These are phyloP conservation scores for Sinopyrophorus schimmeli DNA, from an alignment of 2,888 invertebrate genomes.

Conservation along the genomic window DNA sequence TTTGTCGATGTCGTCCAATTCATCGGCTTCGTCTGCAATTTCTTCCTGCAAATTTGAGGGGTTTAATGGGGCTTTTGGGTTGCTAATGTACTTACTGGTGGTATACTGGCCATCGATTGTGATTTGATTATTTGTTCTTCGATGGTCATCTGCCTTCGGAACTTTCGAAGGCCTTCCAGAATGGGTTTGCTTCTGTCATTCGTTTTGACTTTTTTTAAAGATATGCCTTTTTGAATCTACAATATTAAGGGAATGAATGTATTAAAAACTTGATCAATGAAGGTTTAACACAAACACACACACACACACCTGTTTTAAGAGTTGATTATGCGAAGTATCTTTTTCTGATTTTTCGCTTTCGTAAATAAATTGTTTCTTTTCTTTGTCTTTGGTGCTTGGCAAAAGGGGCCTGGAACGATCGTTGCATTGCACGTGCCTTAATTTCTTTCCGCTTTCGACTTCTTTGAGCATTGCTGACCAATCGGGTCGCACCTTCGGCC, in stretches of 20 bases:
- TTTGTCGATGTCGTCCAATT: slow-evolving; percentile 89
- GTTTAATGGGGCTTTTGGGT: no score
- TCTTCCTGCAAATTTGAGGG: no score
- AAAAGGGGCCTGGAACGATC: slow-evolving; percentile 68
- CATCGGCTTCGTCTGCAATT: slow-evolving; percentile 68
- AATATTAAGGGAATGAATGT: slow-evolving; percentile 12
- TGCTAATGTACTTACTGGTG: slow-evolving; percentile 52
- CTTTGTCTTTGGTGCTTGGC: slow-evolving; percentile 67
- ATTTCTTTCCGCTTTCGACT: slow-evolving; percentile 77
- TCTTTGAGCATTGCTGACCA: slow-evolving; percentile 92
- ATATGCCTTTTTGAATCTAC: slow-evolving; percentile 76
- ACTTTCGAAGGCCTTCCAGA: slow-evolving; percentile 81
- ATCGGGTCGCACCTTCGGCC: slow-evolving; percentile 82
- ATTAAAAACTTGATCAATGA: background rate
- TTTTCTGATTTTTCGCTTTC: slow-evolving; percentile 89
- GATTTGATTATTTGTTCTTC: slow-evolving; percentile 88
- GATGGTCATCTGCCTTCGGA: slow-evolving; percentile 86
- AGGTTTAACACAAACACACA: background rate
- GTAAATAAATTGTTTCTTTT: slow-evolving; percentile 74
- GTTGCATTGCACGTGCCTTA: slow-evolving; percentile 83
- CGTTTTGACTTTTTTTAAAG: slow-evolving; percentile 73
- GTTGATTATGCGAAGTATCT: slow-evolving; percentile 73
- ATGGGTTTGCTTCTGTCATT: slow-evolving; percentile 88
- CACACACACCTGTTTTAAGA: slow-evolving; percentile 64
- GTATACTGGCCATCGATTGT: slow-evolving; percentile 67